Evolutionary conservation across 2,113 vertebrate species (phyloP).

Genomic region (Mystacornis crossleyi): DNA sequence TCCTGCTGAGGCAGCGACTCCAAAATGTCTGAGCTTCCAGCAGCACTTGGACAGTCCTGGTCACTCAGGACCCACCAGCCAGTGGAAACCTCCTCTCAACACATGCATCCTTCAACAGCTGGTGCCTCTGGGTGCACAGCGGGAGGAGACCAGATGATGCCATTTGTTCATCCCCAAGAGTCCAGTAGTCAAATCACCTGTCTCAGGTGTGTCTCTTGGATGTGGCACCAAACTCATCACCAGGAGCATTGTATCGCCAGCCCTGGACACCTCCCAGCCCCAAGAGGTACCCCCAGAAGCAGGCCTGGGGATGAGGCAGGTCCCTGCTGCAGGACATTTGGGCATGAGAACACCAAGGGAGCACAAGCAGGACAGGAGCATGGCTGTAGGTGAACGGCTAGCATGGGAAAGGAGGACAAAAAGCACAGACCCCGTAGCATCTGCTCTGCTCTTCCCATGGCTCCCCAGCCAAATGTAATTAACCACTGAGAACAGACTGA

Average conservation of each 20-base stretch:
- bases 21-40: not conserved
- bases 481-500: not conserved
- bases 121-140: not conserved
- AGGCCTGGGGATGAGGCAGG: not conserved
- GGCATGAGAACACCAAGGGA: fast-evolving
- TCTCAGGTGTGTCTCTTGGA: not conserved
- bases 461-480: not conserved
- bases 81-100: not conserved
- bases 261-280: not conserved
- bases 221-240: not conserved
- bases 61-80: not conserved
- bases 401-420: not conserved
- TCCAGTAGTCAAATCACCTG: not conserved
- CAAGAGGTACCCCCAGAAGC: not conserved
- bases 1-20: not conserved
- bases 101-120: not conserved
- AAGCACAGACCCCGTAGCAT: not conserved
- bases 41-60: not conserved
- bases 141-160: not conserved
- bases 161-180: not conserved
- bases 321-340: fast-evolving
- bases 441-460: fast-evolving
- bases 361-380: not conserved
- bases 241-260: fast-evolving
- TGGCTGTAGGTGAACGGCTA: not conserved